Evolutionary conservation across 2,888 invertebrate species (phyloP).

Genomic region (Adineta ricciae): DNA sequence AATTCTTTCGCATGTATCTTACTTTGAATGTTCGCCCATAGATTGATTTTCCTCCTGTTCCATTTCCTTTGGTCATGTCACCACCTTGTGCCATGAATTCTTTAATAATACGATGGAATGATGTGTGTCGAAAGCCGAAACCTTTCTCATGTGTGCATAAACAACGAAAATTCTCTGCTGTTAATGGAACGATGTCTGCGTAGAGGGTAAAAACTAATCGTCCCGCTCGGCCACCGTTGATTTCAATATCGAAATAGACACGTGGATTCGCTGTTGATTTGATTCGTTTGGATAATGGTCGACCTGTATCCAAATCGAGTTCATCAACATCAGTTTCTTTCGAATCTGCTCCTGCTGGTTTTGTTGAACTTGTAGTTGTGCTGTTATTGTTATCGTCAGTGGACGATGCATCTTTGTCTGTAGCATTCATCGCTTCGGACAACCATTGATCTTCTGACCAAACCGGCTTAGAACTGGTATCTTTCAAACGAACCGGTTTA

Average conservation of each 20-base stretch:
- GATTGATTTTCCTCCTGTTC: constrained; percentile 34
- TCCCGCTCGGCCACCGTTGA: constrained; percentile 22
- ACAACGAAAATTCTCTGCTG: constrained; percentile 33
- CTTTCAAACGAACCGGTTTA: constrained; percentile 65
- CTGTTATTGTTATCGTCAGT: neutral
- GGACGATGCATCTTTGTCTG: neutral
- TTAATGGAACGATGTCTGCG: constrained; percentile 33
- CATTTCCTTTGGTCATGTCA: constrained; percentile 33
- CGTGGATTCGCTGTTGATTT: constrained; percentile 26
- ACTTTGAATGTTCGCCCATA: constrained; percentile 30
- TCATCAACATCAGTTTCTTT: neutral
- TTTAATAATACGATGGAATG: constrained; percentile 33
- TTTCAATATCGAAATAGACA: constrained; percentile 29
- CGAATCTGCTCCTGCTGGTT: neutral
- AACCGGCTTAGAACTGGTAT: constrained; percentile 53
- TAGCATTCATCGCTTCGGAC: constrained; percentile 78
- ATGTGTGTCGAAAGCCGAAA: constrained; percentile 31
- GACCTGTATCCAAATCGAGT: neutral
- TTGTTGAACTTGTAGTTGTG: neutral
- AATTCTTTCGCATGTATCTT: neutral
- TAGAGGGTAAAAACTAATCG: constrained; percentile 28
- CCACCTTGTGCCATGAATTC: constrained; percentile 35
- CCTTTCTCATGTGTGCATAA: constrained; percentile 33
- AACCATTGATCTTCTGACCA: constrained; percentile 98
- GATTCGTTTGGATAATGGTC: constrained; percentile 25